Conservation (phyloP, 2,797 vertebrate species). For the Poecilia gillii region DNA sequence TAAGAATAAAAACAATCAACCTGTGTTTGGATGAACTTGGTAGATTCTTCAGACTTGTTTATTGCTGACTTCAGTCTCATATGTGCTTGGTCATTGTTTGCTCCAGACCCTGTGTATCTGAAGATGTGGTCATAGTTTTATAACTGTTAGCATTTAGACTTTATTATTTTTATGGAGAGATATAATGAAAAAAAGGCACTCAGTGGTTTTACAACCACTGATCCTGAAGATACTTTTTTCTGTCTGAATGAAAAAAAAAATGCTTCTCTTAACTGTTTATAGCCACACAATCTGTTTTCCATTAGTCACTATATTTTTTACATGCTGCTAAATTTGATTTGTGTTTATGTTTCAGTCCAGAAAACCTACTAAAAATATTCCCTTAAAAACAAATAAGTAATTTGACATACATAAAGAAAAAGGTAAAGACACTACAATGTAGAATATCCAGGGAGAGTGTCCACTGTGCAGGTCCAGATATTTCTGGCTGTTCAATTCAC, state of each 20-base stretch:
- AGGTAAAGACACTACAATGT: constrained; percentile 29
- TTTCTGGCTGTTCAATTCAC: constrained; percentile 38
- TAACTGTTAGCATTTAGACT: constrained; percentile 27
- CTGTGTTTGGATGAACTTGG: not conserved
- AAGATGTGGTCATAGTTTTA: not conserved
- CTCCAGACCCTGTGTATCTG: not conserved
- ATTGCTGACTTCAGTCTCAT: not conserved
- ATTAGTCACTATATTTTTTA: constrained; percentile 40
- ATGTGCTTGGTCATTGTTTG: not conserved
- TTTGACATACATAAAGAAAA: constrained; percentile 48
- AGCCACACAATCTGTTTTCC: constrained; percentile 37
- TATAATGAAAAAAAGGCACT: not conserved
- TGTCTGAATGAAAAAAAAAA: constrained; percentile 21
- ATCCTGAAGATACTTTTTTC: constrained; percentile 24
- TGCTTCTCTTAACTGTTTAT: constrained; percentile 32
- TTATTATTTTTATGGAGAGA: constrained; percentile 31
- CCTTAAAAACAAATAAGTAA: constrained; percentile 32
- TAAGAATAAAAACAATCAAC: not conserved
- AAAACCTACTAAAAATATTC: constrained; percentile 25
- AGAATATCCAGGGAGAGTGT: constrained; percentile 15
- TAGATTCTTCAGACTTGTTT: not conserved
- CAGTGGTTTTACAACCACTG: constrained; percentile 6
- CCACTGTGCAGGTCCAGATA: constrained; percentile 20
- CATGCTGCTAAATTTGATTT: constrained; percentile 49
- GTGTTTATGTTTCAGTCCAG: constrained; percentile 49